phyloP scores from a whole-genome alignment of 2,113 vertebrate genomes.

The Cairina moschata region DNA sequence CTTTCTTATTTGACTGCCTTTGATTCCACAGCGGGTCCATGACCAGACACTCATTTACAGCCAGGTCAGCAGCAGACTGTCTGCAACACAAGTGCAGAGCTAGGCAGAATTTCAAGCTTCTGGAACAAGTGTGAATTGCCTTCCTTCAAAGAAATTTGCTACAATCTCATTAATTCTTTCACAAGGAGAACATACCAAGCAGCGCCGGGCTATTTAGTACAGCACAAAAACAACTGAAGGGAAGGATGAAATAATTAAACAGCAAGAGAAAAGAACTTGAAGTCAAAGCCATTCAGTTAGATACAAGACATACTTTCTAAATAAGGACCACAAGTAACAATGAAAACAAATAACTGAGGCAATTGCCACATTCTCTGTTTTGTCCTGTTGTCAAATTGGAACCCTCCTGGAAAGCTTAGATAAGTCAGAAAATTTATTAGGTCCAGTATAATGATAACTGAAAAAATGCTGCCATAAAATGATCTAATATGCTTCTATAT shows the following conservation, averaged over 20 bases:
- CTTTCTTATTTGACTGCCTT: not conserved
- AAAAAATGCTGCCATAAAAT: not conserved
- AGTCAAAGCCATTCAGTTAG: not conserved
- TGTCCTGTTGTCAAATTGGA: not conserved
- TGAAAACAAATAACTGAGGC: not conserved
- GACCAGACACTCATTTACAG: not conserved
- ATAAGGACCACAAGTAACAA: not conserved
- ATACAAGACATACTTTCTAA: not conserved
- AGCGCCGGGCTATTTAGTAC: not conserved
- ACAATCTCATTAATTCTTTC: not conserved
- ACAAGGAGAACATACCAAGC: not conserved
- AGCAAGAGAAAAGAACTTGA: not conserved
- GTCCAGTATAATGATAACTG: not conserved
- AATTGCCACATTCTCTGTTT: not conserved
- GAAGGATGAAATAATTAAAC: not conserved
- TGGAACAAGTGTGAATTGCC: not conserved
- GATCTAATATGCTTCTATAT: not conserved
- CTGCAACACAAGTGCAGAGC: not conserved
- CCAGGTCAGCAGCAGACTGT: not conserved
- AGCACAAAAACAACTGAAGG: not conserved
- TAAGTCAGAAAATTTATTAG: not conserved
- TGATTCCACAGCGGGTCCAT: not conserved
- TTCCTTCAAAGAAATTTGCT: not conserved
- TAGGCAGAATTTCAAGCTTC: not conserved
- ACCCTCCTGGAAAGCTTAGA: not conserved